phyloP scores from a whole-genome alignment of 2,888 invertebrate species.

The Platerodrilus igneus region DNA sequence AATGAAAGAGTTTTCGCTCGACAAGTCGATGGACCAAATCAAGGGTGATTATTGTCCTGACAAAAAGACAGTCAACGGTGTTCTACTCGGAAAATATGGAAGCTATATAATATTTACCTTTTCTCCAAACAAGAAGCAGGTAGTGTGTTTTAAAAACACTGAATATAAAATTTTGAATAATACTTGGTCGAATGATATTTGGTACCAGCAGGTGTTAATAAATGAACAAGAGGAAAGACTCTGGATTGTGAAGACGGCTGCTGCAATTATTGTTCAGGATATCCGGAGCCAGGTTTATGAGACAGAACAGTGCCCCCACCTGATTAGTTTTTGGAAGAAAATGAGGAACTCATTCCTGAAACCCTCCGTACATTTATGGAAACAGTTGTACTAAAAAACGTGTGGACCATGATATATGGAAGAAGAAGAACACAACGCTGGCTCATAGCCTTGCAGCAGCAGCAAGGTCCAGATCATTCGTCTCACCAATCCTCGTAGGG shows the following conservation, averaged over 20 bases:
- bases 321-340: slow-evolving; percentile 13
- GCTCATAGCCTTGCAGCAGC: no score
- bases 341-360: slow-evolving; percentile 15
- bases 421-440: slow-evolving; percentile 11
- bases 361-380: slow-evolving; percentile 10
- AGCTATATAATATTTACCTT: slow-evolving; percentile 7
- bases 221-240: slow-evolving; percentile 21
- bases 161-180: no score
- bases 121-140: slow-evolving; percentile 7
- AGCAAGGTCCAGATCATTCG: no score
- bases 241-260: slow-evolving; percentile 25
- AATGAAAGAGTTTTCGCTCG: no score
- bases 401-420: slow-evolving; percentile 9
- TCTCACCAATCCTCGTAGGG: no score
- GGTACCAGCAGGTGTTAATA: slow-evolving; percentile 5
- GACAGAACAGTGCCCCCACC: slow-evolving; percentile 21
- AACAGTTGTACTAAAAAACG: slow-evolving; percentile 1
- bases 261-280: slow-evolving; percentile 25
- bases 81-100: slow-evolving; percentile 5
- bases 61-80: no score
- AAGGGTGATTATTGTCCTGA: no score
- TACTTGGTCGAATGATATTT: background rate
- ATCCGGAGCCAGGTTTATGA: slow-evolving; percentile 21
- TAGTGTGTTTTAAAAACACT: slow-evolving; percentile 9
- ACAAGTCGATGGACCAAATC: no score